Conservation (phyloP, 2,888 invertebrate genomes). For the Drosophila dives region DNA sequence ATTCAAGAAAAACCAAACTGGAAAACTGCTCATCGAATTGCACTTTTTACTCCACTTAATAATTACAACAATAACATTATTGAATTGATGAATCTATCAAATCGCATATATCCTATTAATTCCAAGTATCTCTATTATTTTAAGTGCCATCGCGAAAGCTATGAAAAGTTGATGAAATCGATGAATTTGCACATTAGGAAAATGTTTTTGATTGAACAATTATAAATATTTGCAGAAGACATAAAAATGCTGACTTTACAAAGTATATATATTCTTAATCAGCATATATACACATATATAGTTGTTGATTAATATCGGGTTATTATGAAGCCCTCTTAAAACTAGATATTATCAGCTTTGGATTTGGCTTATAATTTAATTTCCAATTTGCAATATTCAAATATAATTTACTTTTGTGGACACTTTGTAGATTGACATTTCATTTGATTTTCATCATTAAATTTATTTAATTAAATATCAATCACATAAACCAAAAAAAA, state of each 20-base stretch:
- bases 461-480: not conserved
- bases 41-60: slow-evolving; percentile 37
- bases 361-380: not conserved
- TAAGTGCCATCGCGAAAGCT: not conserved
- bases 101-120: not conserved
- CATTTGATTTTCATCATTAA: not conserved
- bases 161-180: not conserved
- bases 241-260: not conserved
- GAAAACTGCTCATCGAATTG: slow-evolving; percentile 25
- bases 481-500: not conserved
- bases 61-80: slow-evolving; percentile 40
- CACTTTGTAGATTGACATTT: not conserved
- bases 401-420: not conserved
- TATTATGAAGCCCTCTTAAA: not conserved
- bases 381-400: not conserved
- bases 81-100: slow-evolving; percentile 25
- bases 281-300: not conserved
- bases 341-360: not conserved
- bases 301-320: not conserved
- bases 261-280: not conserved
- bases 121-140: not conserved
- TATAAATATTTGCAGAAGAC: not conserved
- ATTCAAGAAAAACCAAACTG: slow-evolving; percentile 1
- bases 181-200: not conserved
- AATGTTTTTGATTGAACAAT: not conserved